phyloP scores from a whole-genome alignment of 2,888 invertebrate species.

The Lasiommata megera region DNA sequence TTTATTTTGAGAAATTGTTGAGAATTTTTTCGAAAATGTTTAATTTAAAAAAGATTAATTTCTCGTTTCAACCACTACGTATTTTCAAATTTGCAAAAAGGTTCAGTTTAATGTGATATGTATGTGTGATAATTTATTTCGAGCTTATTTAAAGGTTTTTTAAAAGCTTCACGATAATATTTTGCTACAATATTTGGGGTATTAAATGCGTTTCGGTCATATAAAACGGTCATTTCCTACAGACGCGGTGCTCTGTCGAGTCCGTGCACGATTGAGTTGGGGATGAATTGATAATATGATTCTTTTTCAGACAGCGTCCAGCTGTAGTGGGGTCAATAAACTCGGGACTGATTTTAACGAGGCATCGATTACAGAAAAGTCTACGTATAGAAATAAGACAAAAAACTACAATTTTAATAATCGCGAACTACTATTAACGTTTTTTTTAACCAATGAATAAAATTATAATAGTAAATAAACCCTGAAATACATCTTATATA shows the following conservation, averaged over 20 bases:
- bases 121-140: too few relatives aligned
- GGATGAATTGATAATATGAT: slow-evolving; percentile 56
- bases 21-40: too few relatives aligned
- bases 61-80: too few relatives aligned
- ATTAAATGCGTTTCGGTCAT: slow-evolving; percentile 13
- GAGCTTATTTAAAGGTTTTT: too few relatives aligned
- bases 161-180: neutral
- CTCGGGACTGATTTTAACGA: slow-evolving; percentile 37
- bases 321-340: slow-evolving; percentile 53
- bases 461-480: too few relatives aligned
- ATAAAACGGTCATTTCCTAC: slow-evolving; percentile 6
- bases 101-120: too few relatives aligned
- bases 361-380: slow-evolving; percentile 41
- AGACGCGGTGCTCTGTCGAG: neutral
- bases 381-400: neutral
- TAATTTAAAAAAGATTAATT: too few relatives aligned
- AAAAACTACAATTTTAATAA: neutral
- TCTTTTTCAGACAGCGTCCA: slow-evolving; percentile 58
- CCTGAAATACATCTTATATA: too few relatives aligned
- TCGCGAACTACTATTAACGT: too few relatives aligned
- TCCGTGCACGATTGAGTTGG: slow-evolving; percentile 12
- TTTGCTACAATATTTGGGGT: slow-evolving; percentile 19
- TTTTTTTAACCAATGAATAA: too few relatives aligned
- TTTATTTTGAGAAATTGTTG: too few relatives aligned
- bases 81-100: too few relatives aligned